Conservation (phyloP, 2,888 invertebrate species). For the Aproaerema taeniolella region DNA sequence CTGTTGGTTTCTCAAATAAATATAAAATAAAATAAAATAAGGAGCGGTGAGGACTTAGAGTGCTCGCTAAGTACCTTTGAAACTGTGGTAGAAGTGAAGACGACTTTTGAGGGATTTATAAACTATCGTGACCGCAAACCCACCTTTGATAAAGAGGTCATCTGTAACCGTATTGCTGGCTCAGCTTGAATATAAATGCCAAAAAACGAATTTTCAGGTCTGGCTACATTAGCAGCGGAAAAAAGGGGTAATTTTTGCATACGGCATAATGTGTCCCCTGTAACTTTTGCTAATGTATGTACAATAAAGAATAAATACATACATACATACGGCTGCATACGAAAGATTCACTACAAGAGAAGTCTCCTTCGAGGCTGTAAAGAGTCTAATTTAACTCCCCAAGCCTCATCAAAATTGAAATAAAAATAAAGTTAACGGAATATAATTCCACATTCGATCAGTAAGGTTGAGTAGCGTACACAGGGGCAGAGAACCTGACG, state of each 20-base stretch:
- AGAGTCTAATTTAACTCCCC: not conserved
- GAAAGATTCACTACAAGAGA: not conserved
- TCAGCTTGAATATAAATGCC: slow-evolving; percentile 45
- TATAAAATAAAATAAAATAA: no score
- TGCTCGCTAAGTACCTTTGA: no score
- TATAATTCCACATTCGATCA: no score
- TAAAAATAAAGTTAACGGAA: not conserved
- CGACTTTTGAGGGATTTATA: slow-evolving; percentile 36
- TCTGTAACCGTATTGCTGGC: slow-evolving; percentile 31
- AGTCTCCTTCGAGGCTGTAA: not conserved
- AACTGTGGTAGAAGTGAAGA: no score
- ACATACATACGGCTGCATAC: not conserved
- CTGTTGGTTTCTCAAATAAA: no score
- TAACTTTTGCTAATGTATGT: not conserved
- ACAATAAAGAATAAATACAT: no score
- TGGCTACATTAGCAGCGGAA: slow-evolving; percentile 10
- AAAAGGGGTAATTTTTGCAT: not conserved
- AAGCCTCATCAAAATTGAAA: no score
- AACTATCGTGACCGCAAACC: slow-evolving; percentile 31
- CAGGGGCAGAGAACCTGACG: no score
- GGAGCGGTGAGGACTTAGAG: no score
- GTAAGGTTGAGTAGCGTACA: no score
- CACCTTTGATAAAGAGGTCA: slow-evolving; percentile 48
- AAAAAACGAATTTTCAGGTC: slow-evolving; percentile 25
- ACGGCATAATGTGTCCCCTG: not conserved